phyloP scores from a whole-genome alignment of 2,113 vertebrate species.

The Ammodytes dubius region DNA sequence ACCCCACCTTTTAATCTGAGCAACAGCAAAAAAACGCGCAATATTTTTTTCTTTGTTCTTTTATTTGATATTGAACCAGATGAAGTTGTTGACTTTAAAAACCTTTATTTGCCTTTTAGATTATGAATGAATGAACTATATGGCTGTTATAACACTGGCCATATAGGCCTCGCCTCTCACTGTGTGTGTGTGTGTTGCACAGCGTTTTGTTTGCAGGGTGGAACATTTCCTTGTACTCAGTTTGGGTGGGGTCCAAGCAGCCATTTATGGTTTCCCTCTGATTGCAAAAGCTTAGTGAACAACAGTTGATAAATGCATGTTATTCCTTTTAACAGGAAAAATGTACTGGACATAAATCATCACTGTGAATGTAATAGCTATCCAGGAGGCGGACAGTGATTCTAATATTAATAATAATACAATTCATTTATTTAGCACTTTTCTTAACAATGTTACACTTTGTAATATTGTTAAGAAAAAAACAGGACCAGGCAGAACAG shows the following conservation, averaged over 20 bases:
- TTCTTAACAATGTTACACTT: no score
- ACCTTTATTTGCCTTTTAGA: constrained; percentile 9
- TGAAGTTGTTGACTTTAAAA: constrained; percentile 2
- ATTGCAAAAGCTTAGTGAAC: constrained; percentile 14
- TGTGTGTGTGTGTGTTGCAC: not conserved
- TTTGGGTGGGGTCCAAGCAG: constrained; percentile 32
- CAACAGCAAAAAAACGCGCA: not conserved
- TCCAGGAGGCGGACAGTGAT: no score
- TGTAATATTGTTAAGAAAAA: no score
- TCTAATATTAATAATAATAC: no score
- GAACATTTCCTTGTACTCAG: constrained; percentile 45
- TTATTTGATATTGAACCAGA: not conserved
- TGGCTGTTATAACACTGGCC: not conserved
- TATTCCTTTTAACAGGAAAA: not conserved
- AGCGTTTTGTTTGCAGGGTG: constrained; percentile 46
- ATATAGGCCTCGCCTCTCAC: constrained; percentile 34
- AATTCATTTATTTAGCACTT: no score
- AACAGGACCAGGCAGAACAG: no score
- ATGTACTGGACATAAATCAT: no score
- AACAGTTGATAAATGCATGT: constrained; percentile 14
- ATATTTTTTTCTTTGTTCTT: not conserved
- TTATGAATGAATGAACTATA: constrained; percentile 4
- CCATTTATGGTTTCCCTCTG: constrained; percentile 2
- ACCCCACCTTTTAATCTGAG: not conserved
- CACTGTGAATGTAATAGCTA: no score